phyloP scores from a whole-genome alignment of 2,113 vertebrate species.

The Halichoerus grypus region DNA sequence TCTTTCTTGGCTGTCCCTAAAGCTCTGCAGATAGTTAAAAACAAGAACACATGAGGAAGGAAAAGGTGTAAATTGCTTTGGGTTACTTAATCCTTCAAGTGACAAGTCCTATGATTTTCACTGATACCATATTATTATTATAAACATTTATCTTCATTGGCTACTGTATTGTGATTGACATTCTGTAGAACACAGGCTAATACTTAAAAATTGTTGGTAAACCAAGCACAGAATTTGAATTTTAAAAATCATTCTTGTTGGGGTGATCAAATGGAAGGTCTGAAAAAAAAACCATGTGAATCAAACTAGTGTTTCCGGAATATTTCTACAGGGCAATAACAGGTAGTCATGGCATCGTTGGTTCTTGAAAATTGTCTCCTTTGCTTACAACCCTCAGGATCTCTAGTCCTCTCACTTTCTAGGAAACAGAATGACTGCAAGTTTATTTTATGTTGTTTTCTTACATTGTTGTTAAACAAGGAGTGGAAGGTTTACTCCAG shows the following conservation, averaged over 20 bases:
- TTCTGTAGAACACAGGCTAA: background rate
- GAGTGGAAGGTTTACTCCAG: background rate
- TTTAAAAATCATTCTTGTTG: background rate
- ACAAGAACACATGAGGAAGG: background rate
- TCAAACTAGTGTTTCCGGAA: background rate
- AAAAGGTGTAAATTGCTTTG: conserved; percentile 32
- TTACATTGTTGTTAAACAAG: background rate
- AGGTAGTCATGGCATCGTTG: background rate
- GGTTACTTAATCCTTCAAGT: conserved; percentile 27
- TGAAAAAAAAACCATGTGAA: background rate
- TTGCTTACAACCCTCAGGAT: background rate
- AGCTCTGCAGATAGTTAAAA: conserved; percentile 68
- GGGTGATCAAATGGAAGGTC: background rate
- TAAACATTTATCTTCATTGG: background rate
- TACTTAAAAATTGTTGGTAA: background rate
- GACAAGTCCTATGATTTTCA: conserved; percentile 39
- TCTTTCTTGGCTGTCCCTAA: conserved; percentile 67
- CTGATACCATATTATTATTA: background rate
- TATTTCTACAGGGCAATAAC: background rate
- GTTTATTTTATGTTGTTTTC: conserved; percentile 18
- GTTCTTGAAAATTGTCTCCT: background rate
- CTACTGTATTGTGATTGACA: background rate
- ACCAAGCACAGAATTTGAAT: background rate
- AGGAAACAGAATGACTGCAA: background rate
- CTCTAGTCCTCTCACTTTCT: background rate